Evolutionary conservation across 1,140 invertebrate genomes (phyloP), one percentile per base, ranked within the genome.

Genomic region (Trichonephila clavata): DNA sequence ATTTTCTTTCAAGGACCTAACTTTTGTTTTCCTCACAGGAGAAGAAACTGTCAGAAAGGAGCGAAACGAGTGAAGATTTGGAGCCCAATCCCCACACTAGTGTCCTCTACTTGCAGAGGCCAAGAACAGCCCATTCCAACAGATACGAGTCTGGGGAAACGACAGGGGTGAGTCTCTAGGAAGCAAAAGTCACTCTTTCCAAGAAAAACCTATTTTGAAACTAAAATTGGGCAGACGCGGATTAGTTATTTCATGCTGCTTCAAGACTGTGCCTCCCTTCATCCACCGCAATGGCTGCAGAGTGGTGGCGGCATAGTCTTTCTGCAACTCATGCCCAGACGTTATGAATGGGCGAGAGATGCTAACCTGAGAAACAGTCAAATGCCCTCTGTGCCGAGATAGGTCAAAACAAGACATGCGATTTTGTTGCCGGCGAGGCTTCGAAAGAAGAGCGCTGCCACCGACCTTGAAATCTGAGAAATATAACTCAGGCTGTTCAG

Each of bases 71-170:
- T 39, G 93, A 84, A 60, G 80, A 94, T 5, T 32, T 84, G 8
- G 83, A 88, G 1, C 2, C 60, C 0, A 90, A 81, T n/a, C 81
- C 59, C 8, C 87, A 94, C 50, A 32, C 39, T 0, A 86, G 88
- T 20, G 61, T 87, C 1, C 27, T 90, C 0, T 94, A 90, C 61
- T 27, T 90, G 3, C 93, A 90, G 43, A 77, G 88, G n/a, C 60
- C 93, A 21, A 65, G 88, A 60, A 77, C 39, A 16, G 87, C 80
- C 18, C 50, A 68, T 18, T 94, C 93, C 14, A 94, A 94, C 18
- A 27, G 93, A 60, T 94, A 94, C 39, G 93, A 94, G 88, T 94
- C 93, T 21, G 93, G 80, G 2, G 93, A 94, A 81, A 71, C 86
- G 20, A 90, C 81, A 2, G 93, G 93, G 57, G 93, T 94, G 71